A percentile compares a stretch with the other conserved stretches of the same genome.
Evolutionary conservation across 2,113 vertebrate genomes (phyloP).

Genomic region (Pseudois nayaur): DNA sequence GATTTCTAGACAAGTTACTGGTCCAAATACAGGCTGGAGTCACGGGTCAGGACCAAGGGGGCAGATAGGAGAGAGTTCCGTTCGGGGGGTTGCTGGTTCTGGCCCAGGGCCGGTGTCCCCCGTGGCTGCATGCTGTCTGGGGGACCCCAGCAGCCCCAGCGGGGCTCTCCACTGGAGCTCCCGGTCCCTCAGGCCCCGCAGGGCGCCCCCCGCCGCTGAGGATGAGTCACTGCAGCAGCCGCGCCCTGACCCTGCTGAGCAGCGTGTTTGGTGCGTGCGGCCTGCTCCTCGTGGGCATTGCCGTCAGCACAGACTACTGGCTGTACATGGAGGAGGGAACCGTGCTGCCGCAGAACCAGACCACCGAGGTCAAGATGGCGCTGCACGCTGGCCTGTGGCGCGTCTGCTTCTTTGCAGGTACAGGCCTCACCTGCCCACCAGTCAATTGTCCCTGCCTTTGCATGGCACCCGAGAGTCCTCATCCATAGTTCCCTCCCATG

Average conservation of each 20-base stretch:
- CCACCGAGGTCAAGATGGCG: slow-evolving; percentile 93
- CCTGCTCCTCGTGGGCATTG: slow-evolving; percentile 92
- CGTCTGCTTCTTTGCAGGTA: slow-evolving; percentile 94
- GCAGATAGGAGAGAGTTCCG: neutral
- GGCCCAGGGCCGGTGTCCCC: neutral
- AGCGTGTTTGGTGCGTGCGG: slow-evolving; percentile 93
- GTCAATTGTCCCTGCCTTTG: no score
- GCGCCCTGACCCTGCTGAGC: slow-evolving; percentile 93
- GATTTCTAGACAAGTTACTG: neutral
- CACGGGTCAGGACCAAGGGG: neutral
- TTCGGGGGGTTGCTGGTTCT: neutral
- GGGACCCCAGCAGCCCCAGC: neutral
- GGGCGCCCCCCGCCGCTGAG: slow-evolving; percentile 72
- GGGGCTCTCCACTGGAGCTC: neutral
- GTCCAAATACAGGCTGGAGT: neutral
- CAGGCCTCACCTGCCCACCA: neutral
- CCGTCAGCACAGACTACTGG: slow-evolving; percentile 96
- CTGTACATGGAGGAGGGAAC: slow-evolving; percentile 94
- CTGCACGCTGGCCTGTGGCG: slow-evolving; percentile 94
- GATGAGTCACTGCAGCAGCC: slow-evolving; percentile 94
- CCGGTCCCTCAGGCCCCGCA: slow-evolving; percentile 71
- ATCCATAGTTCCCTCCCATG: neutral
- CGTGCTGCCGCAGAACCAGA: slow-evolving; percentile 93
- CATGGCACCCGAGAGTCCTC: neutral
- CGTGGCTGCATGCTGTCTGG: neutral